These are phyloP conservation scores for Polyergus mexicanus DNA, from an alignment of 1,140 invertebrate genomes.

Conservation along the genomic window DNA sequence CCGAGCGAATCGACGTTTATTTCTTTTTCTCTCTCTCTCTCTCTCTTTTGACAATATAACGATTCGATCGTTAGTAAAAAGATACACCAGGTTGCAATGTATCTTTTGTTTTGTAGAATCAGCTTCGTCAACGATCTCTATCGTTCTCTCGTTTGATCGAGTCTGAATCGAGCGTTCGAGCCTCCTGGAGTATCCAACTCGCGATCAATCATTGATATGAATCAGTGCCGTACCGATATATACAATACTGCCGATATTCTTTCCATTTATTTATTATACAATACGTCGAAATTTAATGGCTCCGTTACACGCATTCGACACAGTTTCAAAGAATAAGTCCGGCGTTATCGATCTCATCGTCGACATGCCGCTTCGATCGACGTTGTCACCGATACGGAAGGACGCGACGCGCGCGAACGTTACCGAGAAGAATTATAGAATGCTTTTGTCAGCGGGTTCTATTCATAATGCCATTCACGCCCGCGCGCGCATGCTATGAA, in stretches of 20 bases:
- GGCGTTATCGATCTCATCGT: constrained; percentile 48
- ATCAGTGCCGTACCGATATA: constrained; percentile 45
- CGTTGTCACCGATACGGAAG: constrained; percentile 42
- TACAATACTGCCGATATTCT: constrained; percentile 57
- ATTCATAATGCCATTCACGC: constrained; percentile 60
- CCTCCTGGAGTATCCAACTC: constrained; percentile 41
- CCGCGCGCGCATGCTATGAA: constrained; percentile 36
- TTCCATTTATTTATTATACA: constrained; percentile 68
- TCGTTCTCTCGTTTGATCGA: constrained; percentile 19
- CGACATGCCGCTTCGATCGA: constrained; percentile 39
- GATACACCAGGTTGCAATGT: constrained; percentile 31
- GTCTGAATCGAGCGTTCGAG: constrained; percentile 20
- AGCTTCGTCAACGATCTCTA: constrained; percentile 8
- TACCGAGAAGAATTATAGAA: constrained; percentile 55
- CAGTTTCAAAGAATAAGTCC: constrained; percentile 50
- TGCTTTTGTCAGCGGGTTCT: constrained; percentile 42
- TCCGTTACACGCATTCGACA: constrained; percentile 50
- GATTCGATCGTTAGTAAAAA: constrained; percentile 49
- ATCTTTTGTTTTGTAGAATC: constrained; percentile 40
- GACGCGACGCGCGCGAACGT: constrained; percentile 34
- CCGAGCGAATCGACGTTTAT: constrained; percentile 11
- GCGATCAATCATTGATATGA: constrained; percentile 64
- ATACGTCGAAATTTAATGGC: constrained; percentile 63
- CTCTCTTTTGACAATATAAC: background rate
- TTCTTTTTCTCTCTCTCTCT: background rate